Evolutionary conservation across 1,140 invertebrate species (phyloP), one percentile per base, ranked within the genome.

Genomic region (Panagrolaimus sp.): DNA sequence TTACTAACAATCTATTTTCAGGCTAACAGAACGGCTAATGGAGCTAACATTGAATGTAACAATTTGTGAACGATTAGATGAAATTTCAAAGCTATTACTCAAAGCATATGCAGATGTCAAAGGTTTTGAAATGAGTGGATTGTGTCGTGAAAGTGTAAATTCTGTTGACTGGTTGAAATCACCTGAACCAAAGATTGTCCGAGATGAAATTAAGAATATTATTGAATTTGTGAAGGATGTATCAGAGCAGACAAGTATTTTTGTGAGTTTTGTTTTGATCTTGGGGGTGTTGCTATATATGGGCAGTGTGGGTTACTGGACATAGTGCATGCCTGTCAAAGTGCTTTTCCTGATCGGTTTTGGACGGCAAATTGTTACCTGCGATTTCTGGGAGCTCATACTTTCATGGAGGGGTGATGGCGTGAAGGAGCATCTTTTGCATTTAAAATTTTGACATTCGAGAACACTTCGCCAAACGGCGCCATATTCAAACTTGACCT

Each of bases 151-250:
- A 25, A 16, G 14, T 2, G n/a, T 57, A 9, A 57, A 57, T 57
- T 13, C 51, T 38, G n/a, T 57, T 57, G 20, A 20, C n/a, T 57
- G 51, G 51, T 27, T 57, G 8, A 27, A 57, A 57, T 13, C 20
- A 8, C 51, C 11, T 20, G 20, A 20, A 5, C 67, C 67, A 42
- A 67, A 46, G 13, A 16, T 31, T 53, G 67, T 69, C 27, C 67
- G 67, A 47, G 9, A 25, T 20, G 64, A 69, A 42, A 47, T 44
- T n/a, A 47, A 42, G 7, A 42, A 66, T 4, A 67, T 67, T 31
- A 7, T 69, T 14, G 42, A 45, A 38, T n/a, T 16, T 27, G 48
- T 69, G 20, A 57, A 20, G 4, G 20, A 57, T 25, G 27, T 57
- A 20, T 14, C n/a, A 16, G 13, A 25, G 20, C 20, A 57, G 20